Base-by-base conservation (phyloP, 2,797 vertebrate species). In the Ptychadena robeensis region DNA sequence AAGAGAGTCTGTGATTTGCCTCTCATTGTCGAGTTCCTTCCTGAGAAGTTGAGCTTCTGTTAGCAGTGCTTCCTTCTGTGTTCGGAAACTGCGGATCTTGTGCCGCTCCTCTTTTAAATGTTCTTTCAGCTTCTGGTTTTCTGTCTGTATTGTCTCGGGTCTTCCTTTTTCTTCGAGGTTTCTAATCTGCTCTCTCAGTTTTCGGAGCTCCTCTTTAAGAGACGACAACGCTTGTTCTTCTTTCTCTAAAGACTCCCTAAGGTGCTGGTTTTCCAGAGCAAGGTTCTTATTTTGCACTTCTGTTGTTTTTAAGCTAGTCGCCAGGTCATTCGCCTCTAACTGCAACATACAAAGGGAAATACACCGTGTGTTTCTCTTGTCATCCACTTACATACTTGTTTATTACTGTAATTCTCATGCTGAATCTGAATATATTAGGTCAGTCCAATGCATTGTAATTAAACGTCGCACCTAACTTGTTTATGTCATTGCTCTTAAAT, bases 81-180 rank as follows among this genome's bases (percentile, higher is more conserved):
- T 88, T 8, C 94, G 90, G 81, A 96, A 93, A 86, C 88, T 92
- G 14, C 88, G 87, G 57, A 93, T 86, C 73, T 92, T 91, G 88
- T 92, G 92, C 86, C 93, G 95, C 89, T 97, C 94, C 63, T 96
- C 94, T 83, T 96, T 94, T 86, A 99, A 91, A 87, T 96, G 91
- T 37, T 93, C 93, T 85, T 93, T 96, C 67, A 99, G 94, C 82
- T 90, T 93, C 86, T 95, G 95, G 88, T 97, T 98, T 90, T 99
- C 97, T 2, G 90, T 90, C 64, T 93, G 85, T 79, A 96, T 88
- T 0, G 88, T 90, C 65, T 97, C 95, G 34, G 88, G 90, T 2
- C 91, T 89, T 35, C 93, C 93, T 86, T 88, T 91, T 34, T 93
- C 93, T 90, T 98, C 96, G 48, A 95, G 87, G 65, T 95, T 91